Conservation (phyloP, 1,140 invertebrate genomes). For the Nomia melanderi region DNA sequence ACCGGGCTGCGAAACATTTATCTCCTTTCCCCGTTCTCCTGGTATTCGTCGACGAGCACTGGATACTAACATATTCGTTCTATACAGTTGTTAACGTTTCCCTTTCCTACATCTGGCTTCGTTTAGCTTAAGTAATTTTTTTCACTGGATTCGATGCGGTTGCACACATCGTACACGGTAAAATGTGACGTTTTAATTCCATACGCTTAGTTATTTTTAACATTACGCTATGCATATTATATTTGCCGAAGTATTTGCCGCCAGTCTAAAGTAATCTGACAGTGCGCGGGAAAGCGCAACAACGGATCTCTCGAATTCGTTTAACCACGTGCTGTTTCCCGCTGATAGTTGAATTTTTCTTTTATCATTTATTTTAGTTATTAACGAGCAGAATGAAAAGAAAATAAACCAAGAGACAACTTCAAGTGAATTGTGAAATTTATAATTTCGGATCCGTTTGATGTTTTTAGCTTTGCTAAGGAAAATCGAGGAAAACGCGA, state of each 20-base stretch:
- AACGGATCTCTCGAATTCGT: neutral
- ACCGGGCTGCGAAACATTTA: neutral
- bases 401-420: neutral
- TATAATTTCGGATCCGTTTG: too few species aligned
- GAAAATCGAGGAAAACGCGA: too few species aligned
- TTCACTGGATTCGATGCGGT: too few species aligned
- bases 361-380: neutral
- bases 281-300: neutral
- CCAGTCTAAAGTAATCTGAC: neutral
- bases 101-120: neutral
- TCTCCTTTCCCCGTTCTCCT: neutral
- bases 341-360: neutral
- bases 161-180: neutral
- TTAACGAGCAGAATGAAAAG: neutral
- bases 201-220: neutral
- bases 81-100: constrained; percentile 2
- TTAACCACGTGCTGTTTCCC: neutral
- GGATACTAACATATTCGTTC: neutral
- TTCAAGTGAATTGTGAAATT: neutral
- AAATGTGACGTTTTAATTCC: neutral
- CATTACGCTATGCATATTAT: neutral
- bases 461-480: too few species aligned
- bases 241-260: neutral
- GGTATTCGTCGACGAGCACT: neutral
- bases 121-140: constrained; percentile 8